A percentile compares a stretch with the other conserved stretches of the same genome.
phyloP scores from a whole-genome alignment of 2,797 vertebrate genomes.

The Australoheros facetus region DNA sequence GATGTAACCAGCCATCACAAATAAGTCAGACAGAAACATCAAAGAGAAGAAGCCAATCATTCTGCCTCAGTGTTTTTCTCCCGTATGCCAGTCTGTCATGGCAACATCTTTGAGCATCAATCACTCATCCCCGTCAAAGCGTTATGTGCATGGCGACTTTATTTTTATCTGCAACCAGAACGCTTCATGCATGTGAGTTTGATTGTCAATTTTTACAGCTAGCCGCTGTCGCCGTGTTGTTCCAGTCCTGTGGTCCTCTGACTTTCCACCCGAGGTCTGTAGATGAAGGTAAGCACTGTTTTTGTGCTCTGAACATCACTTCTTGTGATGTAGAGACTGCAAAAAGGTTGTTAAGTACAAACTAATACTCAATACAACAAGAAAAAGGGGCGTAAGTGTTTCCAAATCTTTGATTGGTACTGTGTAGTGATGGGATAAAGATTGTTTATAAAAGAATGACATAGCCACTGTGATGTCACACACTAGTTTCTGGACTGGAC shows the following conservation, averaged over 20 bases:
- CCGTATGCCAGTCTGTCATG: conserved; percentile 71
- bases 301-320: not conserved
- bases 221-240: not conserved
- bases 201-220: conserved; percentile 49
- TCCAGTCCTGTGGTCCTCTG: conserved; percentile 35
- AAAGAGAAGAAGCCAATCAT: conserved; percentile 77
- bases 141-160: conserved; percentile 49
- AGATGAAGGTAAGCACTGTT: not conserved
- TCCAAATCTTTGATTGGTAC: too few relatives aligned
- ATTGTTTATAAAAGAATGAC: not conserved
- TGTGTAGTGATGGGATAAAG: not conserved
- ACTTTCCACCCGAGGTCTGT: conserved; percentile 9
- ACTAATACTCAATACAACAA: conserved; percentile 14
- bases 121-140: conserved; percentile 68
- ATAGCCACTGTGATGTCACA: not conserved
- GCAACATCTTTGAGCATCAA: conserved; percentile 73
- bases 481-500: not conserved
- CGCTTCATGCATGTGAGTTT: conserved; percentile 34
- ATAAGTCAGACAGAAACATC: conserved; percentile 72
- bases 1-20: conserved; percentile 75
- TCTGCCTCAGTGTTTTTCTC: conserved; percentile 72
- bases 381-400: not conserved
- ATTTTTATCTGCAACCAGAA: conserved; percentile 67
- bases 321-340: not conserved
- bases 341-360: not conserved